These are phyloP conservation scores for Zaprionus lachaisei DNA, from an alignment of 1,140 invertebrate genomes.

Conservation along the genomic window DNA sequence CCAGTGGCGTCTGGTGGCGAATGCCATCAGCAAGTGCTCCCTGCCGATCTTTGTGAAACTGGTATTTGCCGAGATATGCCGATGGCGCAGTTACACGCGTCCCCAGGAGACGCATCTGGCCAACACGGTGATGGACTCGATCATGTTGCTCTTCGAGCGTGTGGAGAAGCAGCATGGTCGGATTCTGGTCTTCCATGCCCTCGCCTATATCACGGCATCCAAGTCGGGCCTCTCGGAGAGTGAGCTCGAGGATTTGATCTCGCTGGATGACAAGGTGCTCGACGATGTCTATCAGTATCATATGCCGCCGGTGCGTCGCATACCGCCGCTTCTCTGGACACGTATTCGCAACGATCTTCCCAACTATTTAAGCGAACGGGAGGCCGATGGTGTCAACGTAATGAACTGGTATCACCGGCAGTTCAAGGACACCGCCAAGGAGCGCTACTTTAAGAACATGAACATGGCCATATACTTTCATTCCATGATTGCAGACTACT, in stretches of 20 bases:
- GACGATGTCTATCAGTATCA: constrained; percentile 99
- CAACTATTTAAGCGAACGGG: constrained; percentile 97
- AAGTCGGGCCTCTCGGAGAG: constrained; percentile 96
- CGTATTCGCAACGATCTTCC: constrained; percentile 97
- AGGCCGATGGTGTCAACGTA: constrained; percentile 98
- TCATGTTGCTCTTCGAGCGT: constrained; percentile 97
- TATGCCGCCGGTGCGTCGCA: constrained; percentile 96
- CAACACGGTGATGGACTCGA: constrained; percentile 98
- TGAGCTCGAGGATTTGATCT: constrained; percentile 97
- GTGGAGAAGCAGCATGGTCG: constrained; percentile 98
- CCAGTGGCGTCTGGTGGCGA: constrained; percentile 97
- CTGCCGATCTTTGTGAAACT: constrained; percentile 98
- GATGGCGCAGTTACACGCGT: constrained; percentile 98
- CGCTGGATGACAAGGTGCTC: constrained; percentile 95
- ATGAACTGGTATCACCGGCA: constrained; percentile 99
- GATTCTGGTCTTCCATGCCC: constrained; percentile 95
- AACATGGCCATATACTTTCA: constrained; percentile 98
- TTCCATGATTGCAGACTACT: constrained; percentile 99
- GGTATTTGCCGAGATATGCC: constrained; percentile 97
- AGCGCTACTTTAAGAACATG: constrained; percentile 98
- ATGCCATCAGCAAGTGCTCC: constrained; percentile 96
- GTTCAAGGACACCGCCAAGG: constrained; percentile 96
- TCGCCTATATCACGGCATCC: constrained; percentile 97
- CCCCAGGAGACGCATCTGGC: constrained; percentile 96
- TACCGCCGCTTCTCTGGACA: constrained; percentile 98